Evolutionary conservation across 2,888 invertebrate genomes (phyloP).

Genomic region (Dolomedes plantarius): DNA sequence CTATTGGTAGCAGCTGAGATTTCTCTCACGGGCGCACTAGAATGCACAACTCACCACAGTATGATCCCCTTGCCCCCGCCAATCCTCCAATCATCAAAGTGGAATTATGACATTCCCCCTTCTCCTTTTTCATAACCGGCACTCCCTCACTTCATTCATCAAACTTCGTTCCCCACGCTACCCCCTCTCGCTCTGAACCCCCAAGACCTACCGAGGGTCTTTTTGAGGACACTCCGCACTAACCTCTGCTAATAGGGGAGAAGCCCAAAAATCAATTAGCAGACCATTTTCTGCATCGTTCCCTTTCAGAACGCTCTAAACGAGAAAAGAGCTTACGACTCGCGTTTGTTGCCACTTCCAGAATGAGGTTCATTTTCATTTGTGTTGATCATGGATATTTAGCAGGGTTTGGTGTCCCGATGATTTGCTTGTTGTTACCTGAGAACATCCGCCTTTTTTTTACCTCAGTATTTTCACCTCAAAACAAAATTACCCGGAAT

Average conservation of each 20-base stretch:
- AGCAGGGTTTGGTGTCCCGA: background rate
- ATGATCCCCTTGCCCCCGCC: background rate
- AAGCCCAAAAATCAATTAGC: background rate
- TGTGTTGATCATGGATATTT: background rate
- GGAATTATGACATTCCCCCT: background rate
- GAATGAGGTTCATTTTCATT: background rate
- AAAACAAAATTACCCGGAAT: too few relatives aligned
- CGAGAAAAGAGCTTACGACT: background rate
- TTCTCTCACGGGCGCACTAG: background rate
- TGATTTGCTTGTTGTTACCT: background rate
- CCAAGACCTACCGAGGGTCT: background rate
- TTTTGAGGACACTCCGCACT: background rate
- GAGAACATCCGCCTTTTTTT: too few relatives aligned
- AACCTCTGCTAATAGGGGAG: background rate
- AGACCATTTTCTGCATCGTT: background rate
- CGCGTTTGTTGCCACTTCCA: background rate
- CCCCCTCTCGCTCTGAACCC: background rate
- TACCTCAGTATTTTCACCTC: too few relatives aligned
- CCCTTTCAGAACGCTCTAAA: slow-evolving; percentile 9
- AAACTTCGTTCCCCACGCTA: background rate
- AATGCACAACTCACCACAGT: background rate
- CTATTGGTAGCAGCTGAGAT: background rate
- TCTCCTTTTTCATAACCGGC: background rate
- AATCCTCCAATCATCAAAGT: background rate
- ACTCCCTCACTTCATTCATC: slow-evolving; percentile 12